Base-by-base conservation (phyloP, 2,113 vertebrate species). In the Acinonyx jubatus region DNA sequence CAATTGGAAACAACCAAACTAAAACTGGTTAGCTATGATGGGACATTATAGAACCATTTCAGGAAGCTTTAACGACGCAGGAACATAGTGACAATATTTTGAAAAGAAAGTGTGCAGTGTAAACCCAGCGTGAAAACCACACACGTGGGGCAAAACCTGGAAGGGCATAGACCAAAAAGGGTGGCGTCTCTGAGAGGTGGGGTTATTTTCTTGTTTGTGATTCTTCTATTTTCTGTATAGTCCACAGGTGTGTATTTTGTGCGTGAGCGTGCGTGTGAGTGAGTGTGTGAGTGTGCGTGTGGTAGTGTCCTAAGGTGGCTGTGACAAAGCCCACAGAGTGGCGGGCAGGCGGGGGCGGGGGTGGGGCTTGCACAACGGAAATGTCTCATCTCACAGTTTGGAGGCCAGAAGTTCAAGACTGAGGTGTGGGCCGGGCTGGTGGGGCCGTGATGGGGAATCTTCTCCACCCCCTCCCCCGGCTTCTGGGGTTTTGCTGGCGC, bases 201-300 rank as follows among this genome's bases (percentile, higher is more conserved):
- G 63, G 11, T 19, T 65, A n/a, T 45, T n/a, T 66, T 52, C 33
- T 18, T 66, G 57, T 16, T 45, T 27, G 6, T n/a, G 29, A 41
- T 57, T 79, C 68, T 55, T 36, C 1, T 57, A 31, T 41, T 69
- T 79, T 48, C 73, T 1, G 0, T 29, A 57, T 15, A 33, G n/a
- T 76, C 48, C n/a, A 1, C 7, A 48, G 63, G 63, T 11, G 1
- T 9, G 36, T 12, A 15, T 57, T 41, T 23, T 50, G 55, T 74
- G 38, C 11, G 0, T 5, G 3, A 0, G 16, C 38, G 29, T 3
- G 1, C 31, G 29, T 3, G 1, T 61, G 21, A 7, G 41, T 45
- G 41, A 45, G 55, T 0, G 19, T 15, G 0, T 5, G 3, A 0
- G 11, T 50, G 21, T 61, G 7, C 14, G 15, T 3, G 1, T 61